Base-by-base conservation (phyloP, 2,888 invertebrate species). In the Asteroscopus sphinx region DNA sequence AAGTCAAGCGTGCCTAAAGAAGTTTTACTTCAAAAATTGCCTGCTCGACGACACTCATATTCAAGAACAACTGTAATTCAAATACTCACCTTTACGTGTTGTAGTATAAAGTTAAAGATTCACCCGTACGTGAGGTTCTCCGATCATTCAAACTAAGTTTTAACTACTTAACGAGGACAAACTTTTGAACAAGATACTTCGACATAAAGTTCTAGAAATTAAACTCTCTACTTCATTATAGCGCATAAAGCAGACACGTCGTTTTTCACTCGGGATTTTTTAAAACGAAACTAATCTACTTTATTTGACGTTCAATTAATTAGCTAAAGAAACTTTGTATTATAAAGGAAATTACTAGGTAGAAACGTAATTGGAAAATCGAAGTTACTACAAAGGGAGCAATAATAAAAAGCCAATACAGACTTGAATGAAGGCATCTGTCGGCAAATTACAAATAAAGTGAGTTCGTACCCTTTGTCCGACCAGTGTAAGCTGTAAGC, bases 361-460 rank as follows among this genome's bases (percentile, higher is more conserved):
- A 45, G 11, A 9, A 16, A 13, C 33, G 36, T 54, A 61, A 68
- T 65, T 51, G 44, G 30, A 53, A 57, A 63, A 44, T 53, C 13
- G 17, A 52, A 57, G 56, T 64, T 57, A 66, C 59, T 21, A 57
- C 45, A 46, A 63, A 53, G 44, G 13, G 11, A 33, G 41, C 42
- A 26, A 55, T 71, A 55, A 62, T 71, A 73, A 64, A 73, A 70
- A 67, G 17, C 45, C 55, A 60, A 75, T 73, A 66, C 52, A 48
- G 36, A 30, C 40, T 41, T 47, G 39, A 73, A 70, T 63, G 44
- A 55, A 48, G 33, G 57, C 46, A 75, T 75, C 57, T 75, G 67
- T 55, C 52, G 63, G 67, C 42, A 70, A 75, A 73, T 75, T 75
- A 75, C 61, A 61, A 70, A 65, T 68, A 73, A 63, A 73, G 47